Base-by-base conservation (phyloP, 30 jellyfish, hydroid and myxozoan species). In the Cassiopea xamachana region DNA sequence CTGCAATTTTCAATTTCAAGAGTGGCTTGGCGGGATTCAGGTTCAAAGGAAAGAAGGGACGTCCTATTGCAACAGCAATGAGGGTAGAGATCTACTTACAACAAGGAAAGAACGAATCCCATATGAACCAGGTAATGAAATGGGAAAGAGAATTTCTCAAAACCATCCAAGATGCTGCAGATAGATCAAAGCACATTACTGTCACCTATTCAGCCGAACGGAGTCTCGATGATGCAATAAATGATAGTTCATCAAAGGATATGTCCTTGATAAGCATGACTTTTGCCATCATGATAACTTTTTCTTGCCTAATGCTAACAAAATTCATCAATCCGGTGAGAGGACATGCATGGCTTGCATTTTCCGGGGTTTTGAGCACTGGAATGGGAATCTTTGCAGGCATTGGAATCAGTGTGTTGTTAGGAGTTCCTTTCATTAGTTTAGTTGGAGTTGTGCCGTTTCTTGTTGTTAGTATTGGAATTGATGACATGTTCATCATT, bases 401-500 rank as follows among this genome's bases (percentile, higher is more conserved):
- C 8, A 61, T 91, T 12, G 94, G 97, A n/a, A n/a, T 91, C 69
- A 81, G 87, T 1, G 59, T 73, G 16, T 77, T 81, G 19, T 69
- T 91, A 10, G 91, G 94, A 46, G 86, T 91, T 61, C 97, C 97
- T 15, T 80, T 91, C 84, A 85, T 78, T 47, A 86, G 90, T 73
- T 79, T 91, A 13, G 87, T 84, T 59, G 97, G 97, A 1, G 92
- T 91, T 5, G 85, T 91, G 79, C 97, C 97, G n/a, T 91, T 91
- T 73, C 89, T 91, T 15, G 94, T 91, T 2, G 85, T 91, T 18
- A 84, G 97, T 79, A 84, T 91, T 17, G 97, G 93, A 8, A 84
- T 91, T 51, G 97, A 91, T 60, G 97, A 91, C 85, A 91, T 85
- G 93, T 91, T 91, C 55, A 91, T 91, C 60, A 85, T 91, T 19